These are phyloP conservation scores for Cyprinella venusta DNA, from an alignment of 2,797 vertebrate genomes.

Conservation along the genomic window DNA sequence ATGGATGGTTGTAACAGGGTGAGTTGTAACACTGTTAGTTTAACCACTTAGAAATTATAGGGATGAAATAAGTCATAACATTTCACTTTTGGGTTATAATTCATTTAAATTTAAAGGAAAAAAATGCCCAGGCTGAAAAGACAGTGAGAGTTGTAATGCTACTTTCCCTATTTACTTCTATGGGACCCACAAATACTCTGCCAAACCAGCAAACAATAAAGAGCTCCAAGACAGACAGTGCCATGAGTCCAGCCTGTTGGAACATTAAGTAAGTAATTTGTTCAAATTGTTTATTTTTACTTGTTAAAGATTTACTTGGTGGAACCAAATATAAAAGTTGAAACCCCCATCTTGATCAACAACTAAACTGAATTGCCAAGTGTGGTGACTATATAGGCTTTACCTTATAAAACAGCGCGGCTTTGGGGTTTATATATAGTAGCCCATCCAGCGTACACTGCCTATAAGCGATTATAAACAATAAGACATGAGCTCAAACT, in stretches of 20 bases:
- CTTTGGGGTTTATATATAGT: neutral
- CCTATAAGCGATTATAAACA: neutral
- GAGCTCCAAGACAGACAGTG: neutral
- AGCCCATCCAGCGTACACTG: neutral
- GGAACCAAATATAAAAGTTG: no score
- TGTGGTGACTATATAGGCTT: no score
- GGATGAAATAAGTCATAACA: neutral
- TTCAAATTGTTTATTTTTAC: no score
- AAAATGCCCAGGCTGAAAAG: neutral
- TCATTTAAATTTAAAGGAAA: neutral
- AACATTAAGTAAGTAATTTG: neutral
- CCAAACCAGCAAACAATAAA: constrained; percentile 22
- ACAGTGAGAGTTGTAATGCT: neutral
- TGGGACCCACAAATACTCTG: constrained; percentile 14
- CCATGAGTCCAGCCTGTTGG: neutral
- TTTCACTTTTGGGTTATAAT: constrained; percentile 9
- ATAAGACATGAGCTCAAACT: neutral
- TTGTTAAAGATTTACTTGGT: no score
- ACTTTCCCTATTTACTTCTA: constrained; percentile 13
- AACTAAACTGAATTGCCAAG: no score
- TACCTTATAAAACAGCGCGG: neutral
- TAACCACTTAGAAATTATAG: neutral
- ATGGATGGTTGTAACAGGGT: neutral
- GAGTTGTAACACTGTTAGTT: neutral
- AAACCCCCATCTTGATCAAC: no score